Base-by-base conservation (phyloP, 1,140 invertebrate genomes). In the Heliconius himera region DNA sequence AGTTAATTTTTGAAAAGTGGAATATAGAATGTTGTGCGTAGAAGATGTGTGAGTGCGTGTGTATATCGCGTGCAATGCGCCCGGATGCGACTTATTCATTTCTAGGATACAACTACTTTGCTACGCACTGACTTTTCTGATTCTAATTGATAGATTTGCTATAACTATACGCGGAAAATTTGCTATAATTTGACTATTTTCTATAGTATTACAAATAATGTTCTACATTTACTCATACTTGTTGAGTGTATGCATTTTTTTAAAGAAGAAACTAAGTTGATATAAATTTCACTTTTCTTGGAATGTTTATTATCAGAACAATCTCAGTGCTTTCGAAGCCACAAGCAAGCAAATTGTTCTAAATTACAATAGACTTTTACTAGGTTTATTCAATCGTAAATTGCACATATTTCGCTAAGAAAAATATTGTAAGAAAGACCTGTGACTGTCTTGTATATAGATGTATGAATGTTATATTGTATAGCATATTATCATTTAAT, bases 11-110 rank as follows among this genome's bases (percentile, higher is more conserved):
- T 51, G 18, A 51, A 20, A 20, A 18, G 18, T 20, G 1, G 18
- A 51, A 6, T 51, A 18, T 51, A 20, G 16, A 51, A 51, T 20
- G 18, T 0, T 2, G 49, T 51, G 49, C 1, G 49, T 4, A 22
- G 13, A 3, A 66, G 29, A 36, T 36, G 33, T 36, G 33, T 36
- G 46, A 66, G 80, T 76, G 81, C 82, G 82, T 74, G 78, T 76
- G 70, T 78, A 75, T 70, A 83, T 84, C 83, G 85, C 87, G 86
- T 87, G 88, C 87, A 72, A 56, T 56, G 70, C 77, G 85, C 83
- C 88, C 87, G 87, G 88, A 89, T 88, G 76, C 84, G 56, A 83
- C 81, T 84, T 82, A 79, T 81, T 79, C 81, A 49, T 87, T 87
- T 87, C 86, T 88, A 87, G 83, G 83, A 88, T 83, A 83, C 74